Evolutionary conservation across 2,113 vertebrate genomes (phyloP), one percentile per base, ranked within the genome.

Genomic region (Anarrhichthys ocellatus): DNA sequence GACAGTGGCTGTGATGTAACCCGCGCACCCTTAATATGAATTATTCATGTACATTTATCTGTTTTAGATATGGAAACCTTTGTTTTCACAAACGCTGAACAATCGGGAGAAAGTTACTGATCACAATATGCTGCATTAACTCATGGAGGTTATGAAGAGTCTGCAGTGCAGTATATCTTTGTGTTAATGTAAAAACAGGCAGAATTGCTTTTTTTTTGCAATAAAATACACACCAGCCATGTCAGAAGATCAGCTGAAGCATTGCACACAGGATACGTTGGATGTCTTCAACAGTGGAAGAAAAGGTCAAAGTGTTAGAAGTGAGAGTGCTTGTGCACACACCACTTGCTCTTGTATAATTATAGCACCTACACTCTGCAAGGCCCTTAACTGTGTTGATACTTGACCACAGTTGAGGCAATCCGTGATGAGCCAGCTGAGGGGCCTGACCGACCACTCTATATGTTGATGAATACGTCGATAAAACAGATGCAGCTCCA

Each of bases 31-130:
- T 40, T 9, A 56, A 68, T 36, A 88, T 94, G 87, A 91, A 95
- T 94, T 92, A 94, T 94, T 92, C 88, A 94, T 92, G 78, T 80
- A 20, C 46, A 87, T 90, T 90, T 87, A 90, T 91, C 87, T 88
- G 81, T 92, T 94, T 91, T 74, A 87, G 79, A 74, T 83, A 73
- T 42, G 68, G 69, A 44, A 73, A 78, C 63, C 79, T 88, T 89
- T 86, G 89, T 69, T 87, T 81, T 77, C 75, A 73, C 58, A 65
- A 38, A 27, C 15, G 34, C 66, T 58, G 40, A 32, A 56, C 40
- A 85, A 38, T 50, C n/a, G 4, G 20, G 84, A 0, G 4, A 46
- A 86, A 50, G 0, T 3, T 82, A 77, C 73, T 71, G 67, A 82
- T 74, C 50, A 74, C 9, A 11, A 13, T 27, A 32, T 17, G 58